phyloP scores from a whole-genome alignment of 2,113 vertebrate genomes.

The Neodontobutis hainanensis region DNA sequence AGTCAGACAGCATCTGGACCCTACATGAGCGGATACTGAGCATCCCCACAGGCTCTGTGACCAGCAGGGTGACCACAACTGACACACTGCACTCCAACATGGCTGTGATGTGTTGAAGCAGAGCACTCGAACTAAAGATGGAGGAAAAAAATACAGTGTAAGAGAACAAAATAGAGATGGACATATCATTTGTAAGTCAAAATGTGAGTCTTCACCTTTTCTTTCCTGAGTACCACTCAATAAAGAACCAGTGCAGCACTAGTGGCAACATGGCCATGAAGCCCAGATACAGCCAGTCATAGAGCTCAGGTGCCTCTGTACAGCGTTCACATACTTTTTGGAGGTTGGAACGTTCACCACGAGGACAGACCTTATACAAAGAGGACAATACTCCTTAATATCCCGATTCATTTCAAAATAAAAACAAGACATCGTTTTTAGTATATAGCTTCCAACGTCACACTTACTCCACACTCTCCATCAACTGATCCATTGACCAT shows the following conservation, averaged over 20 bases:
- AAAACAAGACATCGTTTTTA: background rate
- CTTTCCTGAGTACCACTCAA: constrained; percentile 98
- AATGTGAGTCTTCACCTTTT: constrained; percentile 84
- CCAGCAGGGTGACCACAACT: constrained; percentile 84
- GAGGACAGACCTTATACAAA: constrained; percentile 86
- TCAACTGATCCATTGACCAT: constrained; percentile 77
- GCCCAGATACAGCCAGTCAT: constrained; percentile 97
- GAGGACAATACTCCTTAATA: background rate
- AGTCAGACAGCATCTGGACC: constrained; percentile 94
- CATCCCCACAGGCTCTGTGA: constrained; percentile 86
- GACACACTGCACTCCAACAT: constrained; percentile 88
- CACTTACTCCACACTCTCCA: constrained; percentile 90
- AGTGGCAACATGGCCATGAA: constrained; percentile 98
- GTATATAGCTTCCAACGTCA: background rate
- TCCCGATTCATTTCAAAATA: no score
- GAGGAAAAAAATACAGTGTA: background rate
- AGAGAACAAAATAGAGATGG: background rate
- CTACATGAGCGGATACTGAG: constrained; percentile 88
- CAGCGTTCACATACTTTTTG: constrained; percentile 90
- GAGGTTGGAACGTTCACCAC: constrained; percentile 86
- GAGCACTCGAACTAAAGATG: constrained; percentile 85
- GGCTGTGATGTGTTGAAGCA: constrained; percentile 91
- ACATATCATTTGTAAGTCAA: background rate
- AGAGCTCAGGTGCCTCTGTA: constrained; percentile 85
- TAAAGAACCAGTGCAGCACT: constrained; percentile 97